A percentile compares a stretch with the other conserved stretches of the same genome.
Conservation (phyloP, 2,888 invertebrate genomes). For the Clistopyga incitator region DNA sequence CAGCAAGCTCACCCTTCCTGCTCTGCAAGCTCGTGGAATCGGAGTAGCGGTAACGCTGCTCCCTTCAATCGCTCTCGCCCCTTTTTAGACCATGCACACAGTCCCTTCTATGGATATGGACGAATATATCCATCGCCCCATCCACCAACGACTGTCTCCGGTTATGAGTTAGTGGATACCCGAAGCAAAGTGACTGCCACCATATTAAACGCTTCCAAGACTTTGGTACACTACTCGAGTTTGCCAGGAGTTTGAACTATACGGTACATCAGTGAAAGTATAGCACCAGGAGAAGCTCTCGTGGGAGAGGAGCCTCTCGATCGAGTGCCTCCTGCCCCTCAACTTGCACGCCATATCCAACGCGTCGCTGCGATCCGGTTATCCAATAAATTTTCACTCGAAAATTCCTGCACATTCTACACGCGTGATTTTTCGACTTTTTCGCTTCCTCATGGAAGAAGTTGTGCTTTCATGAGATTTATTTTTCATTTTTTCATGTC, state of each 20-base stretch:
- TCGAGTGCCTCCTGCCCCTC: constrained; percentile 32
- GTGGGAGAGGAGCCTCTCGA: constrained; percentile 8
- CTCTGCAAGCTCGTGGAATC: constrained; percentile 15
- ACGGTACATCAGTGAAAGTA: constrained; percentile 3
- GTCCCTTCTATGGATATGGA: constrained; percentile 6
- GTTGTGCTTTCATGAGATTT: neutral
- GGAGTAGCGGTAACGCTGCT: constrained; percentile 46
- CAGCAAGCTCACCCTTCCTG: constrained; percentile 46
- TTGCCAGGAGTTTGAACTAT: constrained; percentile 47
- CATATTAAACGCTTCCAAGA: constrained; percentile 77
- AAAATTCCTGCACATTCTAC: constrained; percentile 19
- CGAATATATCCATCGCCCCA: constrained; percentile 22
- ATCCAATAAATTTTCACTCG: constrained; percentile 51
- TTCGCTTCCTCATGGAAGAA: neutral
- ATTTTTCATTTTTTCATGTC: neutral
- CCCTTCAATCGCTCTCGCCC: constrained; percentile 55
- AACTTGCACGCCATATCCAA: constrained; percentile 5
- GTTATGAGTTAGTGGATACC: constrained; percentile 77
- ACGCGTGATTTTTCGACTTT: neutral
- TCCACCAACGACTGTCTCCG: constrained; percentile 66
- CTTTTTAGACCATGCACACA: constrained; percentile 26
- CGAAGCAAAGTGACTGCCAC: constrained; percentile 73
- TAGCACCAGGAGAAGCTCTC: neutral
- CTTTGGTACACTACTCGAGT: constrained; percentile 51
- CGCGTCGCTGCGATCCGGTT: constrained; percentile 47